A percentile compares a stretch with the other conserved stretches of the same genome.
Conservation (phyloP, 2,797 vertebrate species). For the Ctenosaura bakeri region DNA sequence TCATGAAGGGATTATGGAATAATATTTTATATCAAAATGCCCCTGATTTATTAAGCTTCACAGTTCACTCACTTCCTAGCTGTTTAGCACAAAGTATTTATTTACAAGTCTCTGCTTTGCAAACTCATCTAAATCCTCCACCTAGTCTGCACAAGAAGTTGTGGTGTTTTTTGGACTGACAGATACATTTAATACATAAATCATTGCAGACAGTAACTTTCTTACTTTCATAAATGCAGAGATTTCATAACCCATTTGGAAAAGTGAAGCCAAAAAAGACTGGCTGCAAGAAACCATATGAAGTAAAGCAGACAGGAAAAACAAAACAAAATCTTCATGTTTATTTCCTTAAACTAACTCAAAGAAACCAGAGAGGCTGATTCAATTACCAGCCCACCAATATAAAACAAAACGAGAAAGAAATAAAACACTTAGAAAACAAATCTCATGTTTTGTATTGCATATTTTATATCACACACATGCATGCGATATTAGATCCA, state of each 20-base stretch:
- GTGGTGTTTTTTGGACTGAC: not conserved
- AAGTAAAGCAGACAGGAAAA: not conserved
- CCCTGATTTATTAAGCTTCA: constrained; percentile 22
- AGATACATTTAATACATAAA: constrained; percentile 2
- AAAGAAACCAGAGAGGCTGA: not conserved
- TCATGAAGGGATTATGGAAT: not conserved
- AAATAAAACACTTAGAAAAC: not conserved
- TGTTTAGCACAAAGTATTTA: not conserved
- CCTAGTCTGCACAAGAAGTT: not conserved
- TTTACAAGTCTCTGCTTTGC: not conserved
- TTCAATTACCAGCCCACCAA: not conserved
- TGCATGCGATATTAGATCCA: not conserved
- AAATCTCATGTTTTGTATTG: not conserved
- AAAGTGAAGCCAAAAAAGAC: not conserved
- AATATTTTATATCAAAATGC: constrained; percentile 31
- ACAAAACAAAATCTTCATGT: no score
- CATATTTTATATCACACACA: not conserved
- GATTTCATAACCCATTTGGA: constrained; percentile 16
- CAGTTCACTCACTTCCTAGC: constrained; percentile 11
- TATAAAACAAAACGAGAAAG: not conserved
- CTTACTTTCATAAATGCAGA: constrained; percentile 4
- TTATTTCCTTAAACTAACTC: not conserved
- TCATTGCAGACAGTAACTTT: not conserved
- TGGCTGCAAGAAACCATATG: not conserved
- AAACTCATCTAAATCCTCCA: not conserved